A percentile compares a stretch with the other conserved stretches of the same genome.
Evolutionary conservation across 1,140 invertebrate species (phyloP).

Genomic region (Tachypleus tridentatus): DNA sequence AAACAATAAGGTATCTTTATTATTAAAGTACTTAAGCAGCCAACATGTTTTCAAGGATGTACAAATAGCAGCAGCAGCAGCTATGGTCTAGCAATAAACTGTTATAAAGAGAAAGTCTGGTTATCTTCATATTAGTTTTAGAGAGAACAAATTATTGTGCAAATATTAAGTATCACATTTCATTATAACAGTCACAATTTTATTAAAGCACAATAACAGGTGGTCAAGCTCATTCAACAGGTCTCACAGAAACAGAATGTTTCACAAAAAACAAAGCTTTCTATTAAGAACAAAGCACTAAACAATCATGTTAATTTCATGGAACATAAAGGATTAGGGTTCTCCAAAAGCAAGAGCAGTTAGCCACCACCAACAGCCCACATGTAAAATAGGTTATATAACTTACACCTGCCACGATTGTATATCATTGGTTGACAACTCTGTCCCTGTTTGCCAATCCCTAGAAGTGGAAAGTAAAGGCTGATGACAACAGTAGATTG

Average conservation of each 20-base stretch:
- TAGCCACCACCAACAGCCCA: not conserved
- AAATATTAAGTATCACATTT: too few species aligned
- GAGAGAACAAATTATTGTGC: too few species aligned
- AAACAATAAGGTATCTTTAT: too few species aligned
- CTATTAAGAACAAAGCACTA: not conserved
- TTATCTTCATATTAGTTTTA: too few species aligned
- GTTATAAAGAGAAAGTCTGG: too few species aligned
- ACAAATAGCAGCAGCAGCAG: too few species aligned
- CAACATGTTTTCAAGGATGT: too few species aligned
- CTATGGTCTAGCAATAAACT: too few species aligned
- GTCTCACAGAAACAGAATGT: not conserved
- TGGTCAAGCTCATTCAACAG: not conserved
- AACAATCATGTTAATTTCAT: not conserved
- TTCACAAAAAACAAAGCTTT: not conserved
- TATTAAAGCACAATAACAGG: not conserved
- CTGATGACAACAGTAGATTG: too few species aligned
- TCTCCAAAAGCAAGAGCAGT: not conserved
- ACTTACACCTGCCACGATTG: constrained; percentile 19
- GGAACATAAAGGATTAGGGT: not conserved
- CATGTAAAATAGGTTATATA: constrained; percentile 1
- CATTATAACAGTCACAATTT: too few species aligned
- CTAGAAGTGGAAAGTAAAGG: constrained; percentile 13
- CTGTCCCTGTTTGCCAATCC: constrained; percentile 10
- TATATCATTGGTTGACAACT: constrained; percentile 16
- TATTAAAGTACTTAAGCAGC: too few species aligned